Base-by-base conservation (phyloP, 2,797 vertebrate species). In the Threskiornis aethiopicus region DNA sequence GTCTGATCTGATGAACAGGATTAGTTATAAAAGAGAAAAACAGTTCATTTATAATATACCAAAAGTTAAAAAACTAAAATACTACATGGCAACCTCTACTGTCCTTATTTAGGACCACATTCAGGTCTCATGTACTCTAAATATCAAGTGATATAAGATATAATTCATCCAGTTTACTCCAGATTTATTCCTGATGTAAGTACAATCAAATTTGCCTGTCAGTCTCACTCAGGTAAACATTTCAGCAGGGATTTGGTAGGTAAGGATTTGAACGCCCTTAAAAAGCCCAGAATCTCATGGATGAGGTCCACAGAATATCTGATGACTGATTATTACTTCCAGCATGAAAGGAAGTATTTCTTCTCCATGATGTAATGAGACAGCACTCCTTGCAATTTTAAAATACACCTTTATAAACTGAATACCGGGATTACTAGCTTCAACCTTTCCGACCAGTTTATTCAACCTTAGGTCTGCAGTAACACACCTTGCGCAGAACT, bases 21-120 rank as follows among this genome's bases (percentile, higher is more conserved):
- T 94, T 91, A 86, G 77, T 66, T 88, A 90, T 39, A 73, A 69
- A 85, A 93, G 78, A 65, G 84, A 89, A 93, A 75, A 90, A 41
- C 41, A 88, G 24, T 41, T 89, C 62, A 72, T 66, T 51, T 51
- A 46, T 69, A 81, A 88, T 76, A 84, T 16, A 81, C 12, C n/a
- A 47, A 12, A 88, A 69, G 73, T 78, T 84, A 84, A 81, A 81
- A 66, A 86, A 64, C 55, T 82, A 64, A 80, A 87, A 64, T 37
- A 70, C 31, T 89, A 59, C 73, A 79, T 0, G 13, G 70, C 72
- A 95, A 65, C 52, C 72, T 71, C 46, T 77, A 18, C 70, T 89
- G 35, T 39, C 69, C 58, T 88, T 54, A 76, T 33, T 83, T 64
- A 77, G 46, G 64, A 55, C 29, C 71, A 84, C 61, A 37, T 83